Percentiles rank a stretch among this genome's conserved stretches.
Conservation (phyloP, 37 sponge, comb jelly and placozoan genomes). For the Tethya wilhelma region DNA sequence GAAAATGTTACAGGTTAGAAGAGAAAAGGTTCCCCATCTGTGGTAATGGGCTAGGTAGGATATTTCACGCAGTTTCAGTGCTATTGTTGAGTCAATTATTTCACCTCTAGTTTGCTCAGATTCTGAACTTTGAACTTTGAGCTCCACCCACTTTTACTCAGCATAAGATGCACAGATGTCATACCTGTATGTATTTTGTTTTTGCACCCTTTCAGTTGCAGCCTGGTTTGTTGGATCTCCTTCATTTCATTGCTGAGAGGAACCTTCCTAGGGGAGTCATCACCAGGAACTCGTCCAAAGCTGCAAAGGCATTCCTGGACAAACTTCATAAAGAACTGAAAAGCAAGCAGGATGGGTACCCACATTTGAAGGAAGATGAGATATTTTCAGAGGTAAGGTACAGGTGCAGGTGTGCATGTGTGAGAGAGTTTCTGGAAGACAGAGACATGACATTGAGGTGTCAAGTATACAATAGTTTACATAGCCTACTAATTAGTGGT, state of each 20-base stretch:
- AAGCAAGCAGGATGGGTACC: conserved; percentile 4
- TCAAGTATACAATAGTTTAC: too few species aligned
- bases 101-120: background rate
- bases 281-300: conserved; percentile 52
- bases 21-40: too few species aligned
- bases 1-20: background rate
- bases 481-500: too few species aligned
- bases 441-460: too few species aligned
- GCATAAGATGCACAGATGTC: too few species aligned
- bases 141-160: background rate
- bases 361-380: background rate
- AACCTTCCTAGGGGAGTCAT: conserved; percentile 46
- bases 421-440: too few species aligned
- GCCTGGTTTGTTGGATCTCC: conserved; percentile 55
- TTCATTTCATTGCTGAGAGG: conserved; percentile 36
- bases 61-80: background rate
- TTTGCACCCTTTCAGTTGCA: conserved; percentile 67
- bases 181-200: background rate
- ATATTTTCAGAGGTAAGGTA: conserved; percentile 63
- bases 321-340: conserved; percentile 23
- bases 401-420: too few species aligned
- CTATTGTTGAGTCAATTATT: background rate
- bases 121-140: background rate
- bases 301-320: conserved; percentile 39
- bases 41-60: too few species aligned